Base-by-base conservation (phyloP, 2,113 vertebrate genomes). In the Amazona guildingii region DNA sequence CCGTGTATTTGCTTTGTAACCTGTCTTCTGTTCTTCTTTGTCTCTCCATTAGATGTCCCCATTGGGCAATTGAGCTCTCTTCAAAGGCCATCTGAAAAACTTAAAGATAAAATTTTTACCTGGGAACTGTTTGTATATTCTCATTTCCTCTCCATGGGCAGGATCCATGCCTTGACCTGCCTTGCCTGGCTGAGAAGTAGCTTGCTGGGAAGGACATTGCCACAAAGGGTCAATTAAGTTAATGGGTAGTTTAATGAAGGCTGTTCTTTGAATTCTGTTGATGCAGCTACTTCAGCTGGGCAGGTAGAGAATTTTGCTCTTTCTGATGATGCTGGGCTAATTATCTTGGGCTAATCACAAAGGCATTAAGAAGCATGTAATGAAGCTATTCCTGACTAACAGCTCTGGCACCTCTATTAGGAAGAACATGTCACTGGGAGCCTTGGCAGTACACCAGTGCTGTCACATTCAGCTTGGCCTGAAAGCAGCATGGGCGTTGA, bases 41-140 rank as follows among this genome's bases (percentile, higher is more conserved):
- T 96, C 37, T 84, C 81, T 93, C 96, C 96, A 70, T 91, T 96
- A 97, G 96, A 88, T 97, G 96, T 95, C 95, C 91, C 96, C 96
- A 46, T 96, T 92, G 86, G 52, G 91, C 94, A 96, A 27, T 69
- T 55, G 62, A 92, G 76, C n/a, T 85, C 55, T 81, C 35, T 92
- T 90, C 41, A 46, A 39, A 81, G 43, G 17, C 64, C 20, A 46
- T 20, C 27, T 2, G 12, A 83, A 91, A 81, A 94, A 75, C 12
- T 3, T 4, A 20, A 55, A 59, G 43, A 80, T 68, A 76, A 90
- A 92, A 85, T 63, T 86, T 73, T n/a, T 23, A 2, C 39, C 39
- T 93, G 78, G 68, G 88, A 87, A 31, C n/a, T n/a, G 13, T 57
- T 13, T 76, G 10, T 80, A 10, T 76, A 2, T 64, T 92, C 61